Conservation (phyloP, 2,797 vertebrate species). For the Aphelocoma californica region DNA sequence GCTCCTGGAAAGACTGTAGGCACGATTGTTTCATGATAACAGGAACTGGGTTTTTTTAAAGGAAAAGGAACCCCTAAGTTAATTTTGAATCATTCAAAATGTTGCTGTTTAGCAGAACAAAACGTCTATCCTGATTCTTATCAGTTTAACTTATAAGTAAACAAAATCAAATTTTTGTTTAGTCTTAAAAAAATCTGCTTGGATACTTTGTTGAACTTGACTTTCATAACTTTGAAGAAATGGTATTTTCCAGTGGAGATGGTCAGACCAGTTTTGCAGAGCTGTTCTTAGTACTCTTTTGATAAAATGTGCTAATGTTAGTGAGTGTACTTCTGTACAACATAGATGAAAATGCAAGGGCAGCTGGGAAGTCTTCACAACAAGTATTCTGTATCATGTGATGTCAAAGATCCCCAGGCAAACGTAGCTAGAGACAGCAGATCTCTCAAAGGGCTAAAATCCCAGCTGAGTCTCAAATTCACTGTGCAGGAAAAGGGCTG, state of each 20-base stretch:
- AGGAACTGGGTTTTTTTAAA: neutral
- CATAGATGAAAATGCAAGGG: neutral
- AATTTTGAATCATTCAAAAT: neutral
- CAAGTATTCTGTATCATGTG: neutral
- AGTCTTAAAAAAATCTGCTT: neutral
- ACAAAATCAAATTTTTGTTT: neutral
- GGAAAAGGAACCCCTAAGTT: neutral
- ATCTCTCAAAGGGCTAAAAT: neutral
- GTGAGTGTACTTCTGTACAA: fast-evolving
- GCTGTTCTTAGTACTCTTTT: neutral
- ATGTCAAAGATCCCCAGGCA: neutral
- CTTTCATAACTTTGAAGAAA: neutral
- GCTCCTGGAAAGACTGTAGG: neutral
- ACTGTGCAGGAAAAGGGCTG: neutral
- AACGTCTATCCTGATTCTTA: neutral
- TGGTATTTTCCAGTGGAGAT: neutral
- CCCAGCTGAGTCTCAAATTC: neutral
- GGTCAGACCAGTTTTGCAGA: neutral
- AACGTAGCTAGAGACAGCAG: neutral
- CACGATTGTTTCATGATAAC: neutral
- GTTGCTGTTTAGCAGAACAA: neutral
- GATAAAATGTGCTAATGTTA: neutral
- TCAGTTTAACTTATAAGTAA: neutral
- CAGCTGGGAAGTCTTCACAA: neutral
- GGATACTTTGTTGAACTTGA: neutral